These are phyloP conservation scores for Aphidius gifuensis DNA, from an alignment of 1,140 invertebrate genomes.

Conservation along the genomic window DNA sequence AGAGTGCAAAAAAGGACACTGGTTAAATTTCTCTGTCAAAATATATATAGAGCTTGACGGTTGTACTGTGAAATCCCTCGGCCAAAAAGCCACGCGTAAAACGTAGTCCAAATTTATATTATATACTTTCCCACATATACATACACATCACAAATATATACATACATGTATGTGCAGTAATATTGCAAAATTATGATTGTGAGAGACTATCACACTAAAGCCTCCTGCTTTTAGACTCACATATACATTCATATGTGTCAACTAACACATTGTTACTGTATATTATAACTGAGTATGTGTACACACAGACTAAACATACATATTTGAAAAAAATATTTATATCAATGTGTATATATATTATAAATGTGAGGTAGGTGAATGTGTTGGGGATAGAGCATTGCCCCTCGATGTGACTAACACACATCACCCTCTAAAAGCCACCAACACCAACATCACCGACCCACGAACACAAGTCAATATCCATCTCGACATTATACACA, in stretches of 20 bases:
- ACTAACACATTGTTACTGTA: too few species aligned
- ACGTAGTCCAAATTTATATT: too few species aligned
- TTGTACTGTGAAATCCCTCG: slow-evolving; percentile 20
- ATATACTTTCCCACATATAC: slow-evolving; percentile 4
- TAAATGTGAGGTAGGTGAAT: background rate
- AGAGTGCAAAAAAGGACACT: slow-evolving; percentile 9
- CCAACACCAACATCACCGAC: slow-evolving; percentile 1
- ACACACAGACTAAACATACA: too few species aligned
- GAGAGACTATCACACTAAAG: background rate
- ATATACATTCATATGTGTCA: background rate
- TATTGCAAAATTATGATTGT: background rate
- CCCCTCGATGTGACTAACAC: slow-evolving; percentile 31
- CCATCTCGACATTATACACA: background rate
- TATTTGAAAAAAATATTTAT: too few species aligned
- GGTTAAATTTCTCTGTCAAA: slow-evolving; percentile 23
- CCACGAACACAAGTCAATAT: slow-evolving; percentile 12
- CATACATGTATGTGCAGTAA: background rate
- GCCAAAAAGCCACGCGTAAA: slow-evolving; percentile 21
- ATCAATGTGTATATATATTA: background rate
- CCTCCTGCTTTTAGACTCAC: background rate
- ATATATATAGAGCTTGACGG: slow-evolving; percentile 17
- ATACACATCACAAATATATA: slow-evolving; percentile 1
- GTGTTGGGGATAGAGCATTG: slow-evolving; percentile 32
- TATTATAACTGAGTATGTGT: too few species aligned
- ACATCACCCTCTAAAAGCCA: background rate